Evolutionary conservation across 1,140 invertebrate species (phyloP).

Genomic region (Neotoxoptera formosana): DNA sequence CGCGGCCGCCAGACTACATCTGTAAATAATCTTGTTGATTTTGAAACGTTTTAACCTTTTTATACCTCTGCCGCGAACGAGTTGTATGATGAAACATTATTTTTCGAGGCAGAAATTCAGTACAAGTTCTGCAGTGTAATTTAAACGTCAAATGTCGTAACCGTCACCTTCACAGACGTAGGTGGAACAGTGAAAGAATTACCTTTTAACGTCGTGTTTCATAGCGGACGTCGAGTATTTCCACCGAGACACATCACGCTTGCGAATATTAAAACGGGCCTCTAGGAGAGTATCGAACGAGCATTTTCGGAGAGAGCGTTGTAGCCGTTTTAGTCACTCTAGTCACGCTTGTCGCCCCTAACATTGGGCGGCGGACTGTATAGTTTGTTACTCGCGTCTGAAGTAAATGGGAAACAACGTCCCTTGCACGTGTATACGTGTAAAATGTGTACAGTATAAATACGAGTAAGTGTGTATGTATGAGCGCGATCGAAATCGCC

Average conservation of each 20-base stretch:
- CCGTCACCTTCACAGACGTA: neutral
- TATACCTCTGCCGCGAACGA: neutral
- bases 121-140: neutral
- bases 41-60: neutral
- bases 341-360: slow-evolving; percentile 52
- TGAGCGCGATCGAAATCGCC: neutral
- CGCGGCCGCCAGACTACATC: neutral
- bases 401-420: slow-evolving; percentile 36
- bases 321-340: slow-evolving; percentile 25
- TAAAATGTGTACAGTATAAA: neutral
- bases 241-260: neutral
- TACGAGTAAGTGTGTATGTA: neutral
- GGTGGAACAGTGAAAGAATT: neutral
- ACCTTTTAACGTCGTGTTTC: neutral
- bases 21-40: neutral
- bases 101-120: neutral
- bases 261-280: neutral
- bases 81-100: neutral
- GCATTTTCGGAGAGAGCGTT: slow-evolving; percentile 14
- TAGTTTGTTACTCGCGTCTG: slow-evolving; percentile 29
- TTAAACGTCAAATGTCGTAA: neutral
- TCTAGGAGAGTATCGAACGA: neutral
- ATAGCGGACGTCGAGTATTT: neutral
- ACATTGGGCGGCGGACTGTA: slow-evolving; percentile 21
- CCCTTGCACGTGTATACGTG: neutral